These are phyloP conservation scores for Martes martes DNA, from an alignment of 2,113 vertebrate species.

Conservation along the genomic window DNA sequence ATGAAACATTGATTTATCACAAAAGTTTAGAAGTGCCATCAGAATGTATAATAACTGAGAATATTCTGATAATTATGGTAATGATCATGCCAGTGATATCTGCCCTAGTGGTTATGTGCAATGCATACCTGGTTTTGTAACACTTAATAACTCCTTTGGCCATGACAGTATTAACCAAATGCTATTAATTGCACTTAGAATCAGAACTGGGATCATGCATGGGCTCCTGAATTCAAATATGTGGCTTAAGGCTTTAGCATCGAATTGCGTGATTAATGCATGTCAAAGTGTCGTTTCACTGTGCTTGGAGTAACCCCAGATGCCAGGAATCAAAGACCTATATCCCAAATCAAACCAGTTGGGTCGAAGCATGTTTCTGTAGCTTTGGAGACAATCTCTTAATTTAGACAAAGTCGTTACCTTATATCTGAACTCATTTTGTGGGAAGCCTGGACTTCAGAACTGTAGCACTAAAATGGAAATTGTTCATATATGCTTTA, in stretches of 20 bases:
- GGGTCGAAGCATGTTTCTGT: slow-evolving; percentile 75
- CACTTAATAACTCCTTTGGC: slow-evolving; percentile 48
- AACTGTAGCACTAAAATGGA: slow-evolving; percentile 44
- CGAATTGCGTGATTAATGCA: slow-evolving; percentile 54
- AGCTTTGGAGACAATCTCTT: slow-evolving; percentile 50
- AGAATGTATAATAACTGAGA: slow-evolving; percentile 62
- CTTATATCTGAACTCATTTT: slow-evolving; percentile 59
- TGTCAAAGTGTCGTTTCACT: slow-evolving; percentile 68
- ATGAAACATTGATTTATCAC: slow-evolving; percentile 67
- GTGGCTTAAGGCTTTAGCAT: slow-evolving; percentile 78
- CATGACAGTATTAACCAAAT: slow-evolving; percentile 72
- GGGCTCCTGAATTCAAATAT: slow-evolving; percentile 76
- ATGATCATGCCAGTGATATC: slow-evolving; percentile 68
- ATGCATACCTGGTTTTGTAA: slow-evolving; percentile 64
- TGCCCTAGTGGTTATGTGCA: slow-evolving; percentile 69
- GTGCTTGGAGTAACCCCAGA: slow-evolving; percentile 77
- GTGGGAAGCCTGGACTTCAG: slow-evolving; percentile 41
- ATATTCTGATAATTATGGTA: slow-evolving; percentile 30
- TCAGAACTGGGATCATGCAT: slow-evolving; percentile 77
- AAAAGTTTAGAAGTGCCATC: slow-evolving; percentile 82
- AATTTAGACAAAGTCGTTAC: slow-evolving; percentile 56
- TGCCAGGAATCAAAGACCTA: slow-evolving; percentile 60
- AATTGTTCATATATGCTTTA: slow-evolving; percentile 47
- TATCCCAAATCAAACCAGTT: slow-evolving; percentile 50
- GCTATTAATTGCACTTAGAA: slow-evolving; percentile 77